Conservation (phyloP, 2,113 vertebrate species). For the Phodopus roborovskii region DNA sequence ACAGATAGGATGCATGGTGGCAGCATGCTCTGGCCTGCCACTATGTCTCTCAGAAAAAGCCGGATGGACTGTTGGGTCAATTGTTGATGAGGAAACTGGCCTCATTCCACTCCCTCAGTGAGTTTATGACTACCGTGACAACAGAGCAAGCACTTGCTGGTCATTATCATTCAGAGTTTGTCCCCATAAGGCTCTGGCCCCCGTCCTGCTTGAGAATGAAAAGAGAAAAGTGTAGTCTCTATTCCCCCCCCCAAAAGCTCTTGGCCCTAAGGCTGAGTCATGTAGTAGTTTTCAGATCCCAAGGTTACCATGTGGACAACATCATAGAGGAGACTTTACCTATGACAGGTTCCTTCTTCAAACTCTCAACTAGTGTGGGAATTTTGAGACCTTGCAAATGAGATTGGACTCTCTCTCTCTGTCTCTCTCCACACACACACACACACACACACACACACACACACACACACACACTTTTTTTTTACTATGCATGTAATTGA, state of each 20-base stretch:
- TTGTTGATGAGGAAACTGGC: background rate
- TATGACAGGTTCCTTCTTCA: background rate
- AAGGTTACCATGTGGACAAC: background rate
- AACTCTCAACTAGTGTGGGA: background rate
- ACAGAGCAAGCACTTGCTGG: background rate
- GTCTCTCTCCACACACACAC: background rate
- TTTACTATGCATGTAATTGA: background rate
- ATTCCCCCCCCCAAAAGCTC: background rate
- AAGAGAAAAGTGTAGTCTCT: background rate
- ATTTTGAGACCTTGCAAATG: background rate
- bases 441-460: no score
- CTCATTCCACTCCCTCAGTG: background rate
- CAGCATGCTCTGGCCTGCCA: background rate
- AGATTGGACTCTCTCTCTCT: background rate
- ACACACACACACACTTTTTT: no score
- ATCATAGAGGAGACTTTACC: background rate
- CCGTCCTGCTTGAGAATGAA: background rate
- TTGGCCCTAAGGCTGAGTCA: background rate
- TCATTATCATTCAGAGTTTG: background rate
- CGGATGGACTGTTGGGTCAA: background rate
- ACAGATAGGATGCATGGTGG: background rate
- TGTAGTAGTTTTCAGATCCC: background rate
- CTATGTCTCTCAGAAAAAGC: background rate
- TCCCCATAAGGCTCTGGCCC: no score
- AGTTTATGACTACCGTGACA: background rate